These are phyloP conservation scores for Gopherus flavomarginatus DNA, from an alignment of 2,113 vertebrate genomes.

Conservation along the genomic window DNA sequence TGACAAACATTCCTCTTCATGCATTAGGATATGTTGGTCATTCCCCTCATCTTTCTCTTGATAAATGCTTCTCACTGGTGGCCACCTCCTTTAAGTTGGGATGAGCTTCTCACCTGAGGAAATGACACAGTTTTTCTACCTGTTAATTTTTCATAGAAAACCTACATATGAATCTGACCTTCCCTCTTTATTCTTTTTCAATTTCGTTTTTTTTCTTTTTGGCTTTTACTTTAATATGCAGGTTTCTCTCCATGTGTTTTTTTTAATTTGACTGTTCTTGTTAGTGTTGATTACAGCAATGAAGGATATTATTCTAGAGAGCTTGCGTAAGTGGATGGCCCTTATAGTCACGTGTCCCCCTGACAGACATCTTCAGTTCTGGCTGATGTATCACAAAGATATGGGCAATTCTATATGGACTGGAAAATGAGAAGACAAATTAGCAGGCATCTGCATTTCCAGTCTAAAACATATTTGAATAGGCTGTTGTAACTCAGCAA, in stretches of 20 bases:
- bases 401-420: slow-evolving; percentile 64
- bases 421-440: slow-evolving; percentile 72
- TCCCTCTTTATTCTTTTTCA: not conserved
- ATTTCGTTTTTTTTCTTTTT: not conserved
- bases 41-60: slow-evolving; percentile 1
- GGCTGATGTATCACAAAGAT: slow-evolving; percentile 65
- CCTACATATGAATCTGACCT: not conserved
- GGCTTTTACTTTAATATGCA: not conserved
- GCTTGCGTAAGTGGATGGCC: slow-evolving; percentile 65
- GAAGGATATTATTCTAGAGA: slow-evolving; percentile 72
- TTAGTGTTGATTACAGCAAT: slow-evolving; percentile 74
- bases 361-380: slow-evolving; percentile 73
- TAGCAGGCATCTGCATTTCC: slow-evolving; percentile 72
- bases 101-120: not conserved
- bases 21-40: not conserved
- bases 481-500: slow-evolving; percentile 74
- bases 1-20: not conserved
- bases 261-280: slow-evolving; percentile 66
- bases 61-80: slow-evolving; percentile 6
- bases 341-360: slow-evolving; percentile 66
- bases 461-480: slow-evolving; percentile 47
- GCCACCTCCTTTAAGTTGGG: not conserved
- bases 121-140: not conserved
- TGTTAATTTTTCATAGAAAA: not conserved
- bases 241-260: slow-evolving; percentile 50